Base-by-base conservation (phyloP, 2,113 vertebrate species). In the Lycaon pictus region DNA sequence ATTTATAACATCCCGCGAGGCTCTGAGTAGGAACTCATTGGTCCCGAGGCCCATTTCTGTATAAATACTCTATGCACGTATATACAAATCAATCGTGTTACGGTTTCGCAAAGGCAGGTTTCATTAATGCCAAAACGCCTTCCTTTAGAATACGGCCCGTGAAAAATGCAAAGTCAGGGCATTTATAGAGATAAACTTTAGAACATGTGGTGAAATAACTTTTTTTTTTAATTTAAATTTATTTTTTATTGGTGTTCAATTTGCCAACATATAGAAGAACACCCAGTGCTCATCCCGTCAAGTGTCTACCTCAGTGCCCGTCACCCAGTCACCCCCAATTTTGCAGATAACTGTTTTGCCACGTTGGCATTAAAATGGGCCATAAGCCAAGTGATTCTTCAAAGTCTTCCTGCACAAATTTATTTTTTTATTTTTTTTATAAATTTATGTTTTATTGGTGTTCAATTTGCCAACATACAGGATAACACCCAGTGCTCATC, bases 121-220 rank as follows among this genome's bases (percentile, higher is more conserved):
- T 90, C 58, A 48, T 81, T 87, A 80, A 93, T 67, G 22, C 5
- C 56, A 95, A 81, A 69, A 69, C n/a, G 22, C 13, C 51, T 85
- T 93, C 79, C 23, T 85, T 53, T 80, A 67, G 62, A 25, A 88
- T 63, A 63, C 35, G 3, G 19, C 7, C 12, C 71, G n/a, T 60
- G 83, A 72, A 76, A 92, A 90, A n/a, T 32, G 12, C 29, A 94
- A 96, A 89, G 84, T 48, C 20, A 56, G 4, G 13, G 13, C 20
- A 86, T 92, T 96, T 87, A 87, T 51, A 85, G 69, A 97, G 92
- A 80, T 10, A 88, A 82, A 58, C 27, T 35, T 87, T 2, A 96
- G 92, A 35, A 80, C 12, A 76, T 11, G 11, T n/a, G 27, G 22
- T 63, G 1, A 92, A 86, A 82, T 37, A 58, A 69, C 56, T 7